These are phyloP conservation scores for Andricus grossulariae DNA, from an alignment of 1,140 invertebrate species.

Conservation along the genomic window DNA sequence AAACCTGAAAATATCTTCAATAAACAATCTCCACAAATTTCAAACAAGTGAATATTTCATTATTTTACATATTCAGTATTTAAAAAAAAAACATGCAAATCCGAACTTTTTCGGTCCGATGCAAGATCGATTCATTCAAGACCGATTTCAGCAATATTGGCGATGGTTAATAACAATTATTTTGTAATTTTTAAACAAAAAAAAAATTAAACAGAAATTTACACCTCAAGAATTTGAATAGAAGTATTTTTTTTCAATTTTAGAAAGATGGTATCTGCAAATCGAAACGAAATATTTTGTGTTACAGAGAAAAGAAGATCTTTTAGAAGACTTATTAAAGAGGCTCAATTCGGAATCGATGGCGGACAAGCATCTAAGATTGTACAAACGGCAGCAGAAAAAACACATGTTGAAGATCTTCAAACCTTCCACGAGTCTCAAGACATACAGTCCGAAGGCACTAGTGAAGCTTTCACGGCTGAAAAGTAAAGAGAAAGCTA, in stretches of 20 bases:
- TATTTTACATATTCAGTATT: no score
- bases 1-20: no score
- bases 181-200: background rate
- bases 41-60: no score
- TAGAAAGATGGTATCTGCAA: background rate
- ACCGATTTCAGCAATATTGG: background rate
- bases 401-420: background rate
- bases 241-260: constrained; percentile 1
- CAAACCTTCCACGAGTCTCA: background rate
- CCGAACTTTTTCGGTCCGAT: no score
- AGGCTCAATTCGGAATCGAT: background rate
- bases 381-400: background rate
- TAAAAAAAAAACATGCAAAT: no score
- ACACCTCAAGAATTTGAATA: no score
- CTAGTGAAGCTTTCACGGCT: no score
- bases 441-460: no score
- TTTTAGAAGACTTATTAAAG: background rate
- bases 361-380: background rate
- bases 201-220: background rate
- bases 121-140: no score
- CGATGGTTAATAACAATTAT: background rate
- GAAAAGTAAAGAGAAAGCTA: no score
- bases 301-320: background rate
- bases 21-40: no score
- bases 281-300: background rate